Evolutionary conservation across 2,797 vertebrate genomes (phyloP).

Genomic region (Denticeps clupeoides): DNA sequence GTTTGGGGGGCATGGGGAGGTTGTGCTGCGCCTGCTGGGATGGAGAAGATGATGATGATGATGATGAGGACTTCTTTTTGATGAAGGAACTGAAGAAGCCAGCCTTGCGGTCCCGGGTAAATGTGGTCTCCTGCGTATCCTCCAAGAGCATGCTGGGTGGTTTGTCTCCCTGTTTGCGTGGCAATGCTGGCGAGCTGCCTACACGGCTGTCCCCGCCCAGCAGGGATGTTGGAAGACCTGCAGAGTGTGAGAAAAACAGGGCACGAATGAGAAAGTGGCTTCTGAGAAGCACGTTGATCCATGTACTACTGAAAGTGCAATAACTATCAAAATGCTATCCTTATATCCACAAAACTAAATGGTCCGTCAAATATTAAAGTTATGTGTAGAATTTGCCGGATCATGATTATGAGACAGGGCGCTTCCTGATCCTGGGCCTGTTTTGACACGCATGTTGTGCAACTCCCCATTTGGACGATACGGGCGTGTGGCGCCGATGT

Average conservation of each 20-base stretch:
- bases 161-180: slow-evolving; percentile 92
- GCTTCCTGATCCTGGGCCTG: no score
- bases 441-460: no score
- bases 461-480: no score
- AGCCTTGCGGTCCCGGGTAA: slow-evolving; percentile 88
- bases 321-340: no score
- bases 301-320: no score
- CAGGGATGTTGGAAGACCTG: slow-evolving; percentile 52
- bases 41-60: slow-evolving; percentile 42
- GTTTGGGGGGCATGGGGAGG: slow-evolving; percentile 86
- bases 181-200: slow-evolving; percentile 81
- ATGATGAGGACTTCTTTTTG: slow-evolving; percentile 76
- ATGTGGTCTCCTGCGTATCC: slow-evolving; percentile 81
- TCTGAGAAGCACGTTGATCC: no score
- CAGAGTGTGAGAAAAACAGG: slow-evolving; percentile 18
- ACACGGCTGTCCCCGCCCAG: slow-evolving; percentile 51
- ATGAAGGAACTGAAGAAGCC: slow-evolving; percentile 99
- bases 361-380: no score
- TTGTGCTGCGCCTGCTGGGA: slow-evolving; percentile 67
- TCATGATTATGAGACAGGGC: no score
- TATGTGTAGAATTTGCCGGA: no score
- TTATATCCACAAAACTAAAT: no score
- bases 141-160: slow-evolving; percentile 85
- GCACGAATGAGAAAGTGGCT: neutral
- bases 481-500: no score